Base-by-base conservation (phyloP, 1,140 invertebrate genomes). In the Hetaerina americana region DNA sequence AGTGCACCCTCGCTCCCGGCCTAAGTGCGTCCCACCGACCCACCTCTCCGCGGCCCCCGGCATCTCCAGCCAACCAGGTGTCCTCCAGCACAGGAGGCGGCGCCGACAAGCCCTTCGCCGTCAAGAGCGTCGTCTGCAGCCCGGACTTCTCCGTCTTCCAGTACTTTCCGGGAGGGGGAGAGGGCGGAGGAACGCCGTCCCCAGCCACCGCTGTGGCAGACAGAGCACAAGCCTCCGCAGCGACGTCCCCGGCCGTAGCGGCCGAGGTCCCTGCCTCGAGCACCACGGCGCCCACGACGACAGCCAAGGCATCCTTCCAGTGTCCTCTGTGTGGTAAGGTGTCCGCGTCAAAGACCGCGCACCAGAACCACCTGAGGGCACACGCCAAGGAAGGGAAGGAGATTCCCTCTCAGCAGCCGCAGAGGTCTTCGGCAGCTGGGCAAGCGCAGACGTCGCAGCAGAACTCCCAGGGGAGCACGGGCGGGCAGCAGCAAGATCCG, bases 401-500 rank as follows among this genome's bases (percentile, higher is more conserved):
- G 22, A 24, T 15, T 5, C 26, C 26, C 22, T 15, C 26, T 0
- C 22, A 10, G 18, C 12, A 10, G 18, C 1, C 27, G 26, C 40
- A 57, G 40, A 57, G 12, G 49, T 22, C 12, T 12, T 73, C 72
- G 76, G 12, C 74, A 76, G 40, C 74, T 74, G 40, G 74, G 74
- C 31, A 12, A 10, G 24, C 24, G 8, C 10, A 10, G 24, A 12
- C 10, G 66, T 12, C 66, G 10, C 8, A n/a, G 66, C 10, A 10
- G 10, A 49, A 49, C 8, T 49, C 8, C 8, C 8, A 12, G 10
- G 27, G 24, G 6, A 27, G 5, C 24, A 24, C 22, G 15, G 6
- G 72, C 29, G 80, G 81, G 40, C 27, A 84, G n/a, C n/a, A n/a
- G n/a, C 40, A 87, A 6, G 91, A 93, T 81, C 91, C 90, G 5